These are phyloP conservation scores for Drosophila lini DNA, from an alignment of 1,140 invertebrate species.

Conservation along the genomic window DNA sequence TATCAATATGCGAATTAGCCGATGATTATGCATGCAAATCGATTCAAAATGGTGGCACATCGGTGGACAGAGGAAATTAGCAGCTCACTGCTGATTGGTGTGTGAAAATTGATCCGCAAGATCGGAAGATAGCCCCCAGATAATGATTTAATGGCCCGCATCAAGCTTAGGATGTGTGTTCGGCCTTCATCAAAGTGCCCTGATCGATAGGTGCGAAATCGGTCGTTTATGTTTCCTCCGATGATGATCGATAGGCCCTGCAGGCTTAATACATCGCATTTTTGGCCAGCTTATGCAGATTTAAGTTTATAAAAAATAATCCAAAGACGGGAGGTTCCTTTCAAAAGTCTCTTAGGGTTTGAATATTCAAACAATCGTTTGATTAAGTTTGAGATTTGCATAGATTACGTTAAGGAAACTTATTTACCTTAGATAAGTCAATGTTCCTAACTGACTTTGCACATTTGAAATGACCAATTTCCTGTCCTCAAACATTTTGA, in stretches of 20 bases:
- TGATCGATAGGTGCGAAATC: conserved; percentile 71
- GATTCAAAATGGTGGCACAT: conserved; percentile 70
- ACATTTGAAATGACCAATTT: conserved; percentile 4
- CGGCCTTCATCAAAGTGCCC: conserved; percentile 30
- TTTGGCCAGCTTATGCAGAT: conserved; percentile 6
- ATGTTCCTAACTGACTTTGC: background rate
- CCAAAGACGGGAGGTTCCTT: background rate
- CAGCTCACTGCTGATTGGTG: conserved; percentile 73
- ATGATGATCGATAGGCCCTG: conserved; percentile 31
- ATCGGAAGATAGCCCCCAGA: conserved; percentile 35
- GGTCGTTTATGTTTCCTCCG: conserved; percentile 10
- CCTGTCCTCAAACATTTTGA: conserved; percentile 1
- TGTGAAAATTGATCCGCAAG: conserved; percentile 72
- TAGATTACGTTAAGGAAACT: background rate
- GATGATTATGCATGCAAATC: conserved; percentile 70
- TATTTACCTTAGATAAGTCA: background rate
- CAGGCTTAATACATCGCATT: background rate
- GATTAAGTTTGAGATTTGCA: background rate
- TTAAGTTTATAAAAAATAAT: background rate
- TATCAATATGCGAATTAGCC: conserved; percentile 71
- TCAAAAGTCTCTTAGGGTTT: background rate
- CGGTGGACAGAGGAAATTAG: conserved; percentile 67
- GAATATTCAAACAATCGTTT: background rate
- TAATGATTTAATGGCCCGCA: conserved; percentile 59
- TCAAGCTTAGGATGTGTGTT: conserved; percentile 44